Conservation (phyloP, 1,140 invertebrate genomes). For the Pararge aegeria region DNA sequence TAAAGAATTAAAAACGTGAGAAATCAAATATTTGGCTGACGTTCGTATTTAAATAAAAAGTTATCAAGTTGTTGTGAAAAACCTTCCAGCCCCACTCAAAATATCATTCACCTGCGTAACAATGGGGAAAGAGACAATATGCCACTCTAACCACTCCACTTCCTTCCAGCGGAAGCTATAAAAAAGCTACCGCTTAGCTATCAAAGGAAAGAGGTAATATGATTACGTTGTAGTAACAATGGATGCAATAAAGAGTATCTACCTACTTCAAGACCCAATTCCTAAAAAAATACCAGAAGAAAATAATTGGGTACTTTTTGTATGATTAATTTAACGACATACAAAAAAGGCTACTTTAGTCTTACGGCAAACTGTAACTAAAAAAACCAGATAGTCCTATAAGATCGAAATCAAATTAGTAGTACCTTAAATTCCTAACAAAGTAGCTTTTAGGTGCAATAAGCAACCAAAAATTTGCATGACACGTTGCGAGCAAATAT, state of each 20-base stretch:
- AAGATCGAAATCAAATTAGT: too few species aligned
- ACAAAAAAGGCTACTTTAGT: too few species aligned
- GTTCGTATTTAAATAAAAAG: slow-evolving; percentile 31
- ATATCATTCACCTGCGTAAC: slow-evolving; percentile 46
- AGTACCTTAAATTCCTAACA: too few species aligned
- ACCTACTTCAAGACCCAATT: too few species aligned
- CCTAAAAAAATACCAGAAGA: too few species aligned
- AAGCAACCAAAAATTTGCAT: neutral
- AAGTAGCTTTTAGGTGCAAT: too few species aligned
- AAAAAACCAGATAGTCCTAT: too few species aligned
- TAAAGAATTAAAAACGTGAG: neutral
- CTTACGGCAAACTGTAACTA: too few species aligned
- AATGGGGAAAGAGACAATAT: slow-evolving; percentile 42
- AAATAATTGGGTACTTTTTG: too few species aligned
- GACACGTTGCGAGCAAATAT: neutral
- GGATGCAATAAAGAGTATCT: slow-evolving; percentile 1
- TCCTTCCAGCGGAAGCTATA: slow-evolving; percentile 47
- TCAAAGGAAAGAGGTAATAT: slow-evolving; percentile 2
- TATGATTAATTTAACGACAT: too few species aligned
- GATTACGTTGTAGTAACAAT: slow-evolving; percentile 1
- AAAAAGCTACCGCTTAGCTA: slow-evolving; percentile 36
- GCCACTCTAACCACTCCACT: slow-evolving; percentile 42
- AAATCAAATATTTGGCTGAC: neutral
- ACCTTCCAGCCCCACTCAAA: slow-evolving; percentile 46
- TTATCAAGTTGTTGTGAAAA: slow-evolving; percentile 42